Conservation (phyloP, 1,140 invertebrate species). For the Dinothrombium tinctorium region DNA sequence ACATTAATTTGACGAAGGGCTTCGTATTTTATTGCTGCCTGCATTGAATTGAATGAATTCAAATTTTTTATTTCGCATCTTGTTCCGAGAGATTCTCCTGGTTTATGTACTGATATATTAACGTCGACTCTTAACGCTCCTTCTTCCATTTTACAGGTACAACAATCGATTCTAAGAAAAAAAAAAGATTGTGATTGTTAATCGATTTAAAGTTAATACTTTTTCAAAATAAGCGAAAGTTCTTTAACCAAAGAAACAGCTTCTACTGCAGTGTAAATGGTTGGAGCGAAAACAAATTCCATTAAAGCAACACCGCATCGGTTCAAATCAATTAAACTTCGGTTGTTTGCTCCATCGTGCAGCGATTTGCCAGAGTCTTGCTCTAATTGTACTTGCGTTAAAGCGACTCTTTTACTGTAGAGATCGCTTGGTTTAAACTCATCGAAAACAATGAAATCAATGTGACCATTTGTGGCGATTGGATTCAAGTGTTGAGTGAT, state of each 20-base stretch:
- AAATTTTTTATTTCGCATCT: constrained; percentile 12
- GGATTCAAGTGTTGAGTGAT: constrained; percentile 83
- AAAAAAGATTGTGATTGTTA: background rate
- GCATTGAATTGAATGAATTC: constrained; percentile 12
- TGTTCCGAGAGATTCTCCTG: constrained; percentile 38
- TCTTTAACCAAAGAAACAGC: constrained; percentile 75
- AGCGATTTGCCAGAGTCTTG: constrained; percentile 93
- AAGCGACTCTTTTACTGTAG: constrained; percentile 33
- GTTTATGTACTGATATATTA: constrained; percentile 64
- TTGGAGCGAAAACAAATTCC: constrained; percentile 89
- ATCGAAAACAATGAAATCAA: constrained; percentile 54
- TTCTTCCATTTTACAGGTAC: constrained; percentile 84
- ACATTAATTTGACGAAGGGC: constrained; percentile 5
- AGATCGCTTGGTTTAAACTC: constrained; percentile 36
- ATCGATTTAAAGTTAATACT: background rate
- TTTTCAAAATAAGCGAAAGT: constrained; percentile 44
- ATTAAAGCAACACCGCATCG: constrained; percentile 70
- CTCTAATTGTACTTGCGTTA: constrained; percentile 83
- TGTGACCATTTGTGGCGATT: constrained; percentile 52
- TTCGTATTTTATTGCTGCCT: constrained; percentile 11
- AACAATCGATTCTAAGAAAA: constrained; percentile 35
- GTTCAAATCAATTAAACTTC: constrained; percentile 78
- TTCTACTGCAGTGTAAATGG: constrained; percentile 63
- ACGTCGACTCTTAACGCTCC: constrained; percentile 93
- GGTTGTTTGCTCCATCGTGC: constrained; percentile 33